phyloP scores from a whole-genome alignment of 2,888 invertebrate species.

The Gymnosoma rotundatum region DNA sequence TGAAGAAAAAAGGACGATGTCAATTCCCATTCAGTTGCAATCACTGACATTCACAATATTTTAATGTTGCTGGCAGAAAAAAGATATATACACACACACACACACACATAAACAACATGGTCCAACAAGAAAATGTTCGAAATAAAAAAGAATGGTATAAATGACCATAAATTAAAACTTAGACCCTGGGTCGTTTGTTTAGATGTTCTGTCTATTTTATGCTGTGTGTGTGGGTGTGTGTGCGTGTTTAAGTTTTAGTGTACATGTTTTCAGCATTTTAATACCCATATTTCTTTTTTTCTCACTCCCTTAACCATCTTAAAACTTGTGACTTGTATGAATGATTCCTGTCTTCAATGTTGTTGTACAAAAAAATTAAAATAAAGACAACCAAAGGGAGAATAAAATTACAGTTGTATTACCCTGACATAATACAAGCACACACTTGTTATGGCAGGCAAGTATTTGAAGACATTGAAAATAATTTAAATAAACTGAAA shows the following conservation, averaged over 20 bases:
- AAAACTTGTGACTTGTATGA: constrained; percentile 60
- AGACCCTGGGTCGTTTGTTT: constrained; percentile 10
- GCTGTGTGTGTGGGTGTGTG: not conserved
- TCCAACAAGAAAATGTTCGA: not conserved
- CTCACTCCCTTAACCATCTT: constrained; percentile 4
- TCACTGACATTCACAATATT: constrained; percentile 22
- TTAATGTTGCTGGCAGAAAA: constrained; percentile 34
- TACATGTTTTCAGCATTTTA: constrained; percentile 15
- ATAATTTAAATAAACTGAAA: constrained; percentile 65
- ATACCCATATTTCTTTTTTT: constrained; percentile 16
- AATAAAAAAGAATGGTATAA: not conserved
- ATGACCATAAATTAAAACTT: constrained; percentile 56
- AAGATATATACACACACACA: constrained; percentile 19
- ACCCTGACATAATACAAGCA: not conserved
- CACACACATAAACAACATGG: constrained; percentile 37
- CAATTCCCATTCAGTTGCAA: constrained; percentile 38
- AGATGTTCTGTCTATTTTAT: not conserved
- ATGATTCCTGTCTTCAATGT: constrained; percentile 51
- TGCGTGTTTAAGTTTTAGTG: not conserved
- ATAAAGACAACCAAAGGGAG: constrained; percentile 3
- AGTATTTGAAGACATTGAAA: constrained; percentile 48
- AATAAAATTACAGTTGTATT: constrained; percentile 6
- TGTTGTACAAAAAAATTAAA: constrained; percentile 46
- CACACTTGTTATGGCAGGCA: not conserved
- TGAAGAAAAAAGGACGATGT: constrained; percentile 18